Base-by-base conservation (phyloP, 2,797 vertebrate genomes). In the Ctenopoma kingsleyae region DNA sequence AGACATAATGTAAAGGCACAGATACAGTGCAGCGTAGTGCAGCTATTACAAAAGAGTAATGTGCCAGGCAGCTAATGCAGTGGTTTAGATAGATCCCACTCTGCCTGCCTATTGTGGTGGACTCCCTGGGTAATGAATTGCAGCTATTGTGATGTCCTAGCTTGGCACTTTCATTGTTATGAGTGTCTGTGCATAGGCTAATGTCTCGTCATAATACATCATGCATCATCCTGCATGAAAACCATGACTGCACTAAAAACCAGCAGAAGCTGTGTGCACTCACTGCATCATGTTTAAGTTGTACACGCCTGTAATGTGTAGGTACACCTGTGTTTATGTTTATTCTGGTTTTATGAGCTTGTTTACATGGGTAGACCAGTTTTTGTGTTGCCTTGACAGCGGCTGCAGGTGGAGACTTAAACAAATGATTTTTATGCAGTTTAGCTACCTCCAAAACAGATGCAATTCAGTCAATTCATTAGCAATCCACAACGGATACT, bases 111-210 rank as follows among this genome's bases (percentile, higher is more conserved):
- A 84, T 91, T 91, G 89, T 90, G 73, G 60, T 54, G 59, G 74
- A 80, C 71, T 78, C 63, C 71, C 57, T 0, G 43, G 62, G 78
- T 90, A 91, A 91, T 90, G 71, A 93, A 91, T 87, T 87, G 83
- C 84, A 61, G 78, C 86, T 80, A 83, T 89, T 90, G 85, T 79
- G 81, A 79, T 89, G 81, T 82, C 83, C 74, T 81, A 67, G 74
- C 84, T 80, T 76, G 77, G 81, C 80, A 77, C 84, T 88, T 91
- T 82, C 84, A 84, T 91, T 89, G 83, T 91, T 89, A 85, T 88
- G 76, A 78, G 84, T 67, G 83, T 78, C 74, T 84, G 78, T 84
- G 81, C 82, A 81, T 75, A 72, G 74, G 78, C 82, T 89, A 86
- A 87, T 87, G 83, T 86, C 75, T 86, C 50, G 20, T 87, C 82